These are phyloP conservation scores for Tupaia chinensis DNA, from an alignment of 2,113 vertebrate species.

Conservation along the genomic window DNA sequence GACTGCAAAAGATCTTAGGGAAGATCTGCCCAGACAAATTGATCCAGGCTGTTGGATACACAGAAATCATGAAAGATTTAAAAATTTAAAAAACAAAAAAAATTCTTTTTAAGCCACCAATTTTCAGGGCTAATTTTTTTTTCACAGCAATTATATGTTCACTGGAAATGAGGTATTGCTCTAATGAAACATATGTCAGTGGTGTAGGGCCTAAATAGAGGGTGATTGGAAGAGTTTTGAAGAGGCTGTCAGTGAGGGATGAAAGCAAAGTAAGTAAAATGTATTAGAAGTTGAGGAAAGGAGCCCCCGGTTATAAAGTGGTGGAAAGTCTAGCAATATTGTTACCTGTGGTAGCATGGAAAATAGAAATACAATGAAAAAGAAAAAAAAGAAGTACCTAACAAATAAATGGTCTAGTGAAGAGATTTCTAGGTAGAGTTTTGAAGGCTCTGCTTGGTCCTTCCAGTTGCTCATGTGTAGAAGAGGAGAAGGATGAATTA, in stretches of 20 bases:
- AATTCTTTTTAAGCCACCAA: background rate
- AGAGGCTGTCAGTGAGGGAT: background rate
- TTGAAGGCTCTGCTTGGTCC: background rate
- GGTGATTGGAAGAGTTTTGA: background rate
- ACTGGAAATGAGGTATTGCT: background rate
- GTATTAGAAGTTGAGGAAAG: background rate
- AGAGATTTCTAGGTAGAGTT: background rate
- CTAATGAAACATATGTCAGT: background rate
- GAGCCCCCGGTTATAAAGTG: background rate
- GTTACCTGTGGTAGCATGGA: background rate
- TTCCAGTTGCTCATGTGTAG: background rate
- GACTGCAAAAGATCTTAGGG: background rate
- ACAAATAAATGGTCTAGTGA: background rate
- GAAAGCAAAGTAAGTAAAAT: background rate
- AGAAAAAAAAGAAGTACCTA: too few relatives aligned
- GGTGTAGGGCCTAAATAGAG: background rate
- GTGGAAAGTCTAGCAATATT: background rate
- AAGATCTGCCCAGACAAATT: background rate
- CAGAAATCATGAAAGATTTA: background rate
- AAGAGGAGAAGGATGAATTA: background rate
- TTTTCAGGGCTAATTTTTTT: background rate
- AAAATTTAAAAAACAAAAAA: background rate
- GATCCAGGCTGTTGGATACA: background rate
- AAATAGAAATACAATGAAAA: background rate
- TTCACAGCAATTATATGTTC: conserved; percentile 1